Conservation (phyloP, 2,888 invertebrate genomes). For the Pammene aurita region DNA sequence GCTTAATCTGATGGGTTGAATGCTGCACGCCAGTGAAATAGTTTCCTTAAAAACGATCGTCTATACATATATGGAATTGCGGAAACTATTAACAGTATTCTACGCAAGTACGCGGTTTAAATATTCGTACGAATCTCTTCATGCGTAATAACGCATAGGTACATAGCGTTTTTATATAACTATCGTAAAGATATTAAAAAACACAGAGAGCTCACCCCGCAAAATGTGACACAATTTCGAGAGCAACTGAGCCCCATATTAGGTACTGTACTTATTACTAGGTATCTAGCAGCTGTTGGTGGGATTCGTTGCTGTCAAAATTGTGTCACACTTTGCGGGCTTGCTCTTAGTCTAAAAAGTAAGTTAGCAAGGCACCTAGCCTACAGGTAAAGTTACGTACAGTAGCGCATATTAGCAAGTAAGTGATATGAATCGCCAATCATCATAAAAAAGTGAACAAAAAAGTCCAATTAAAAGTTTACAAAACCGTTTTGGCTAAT, state of each 20-base stretch:
- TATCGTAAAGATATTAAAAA: too few species aligned
- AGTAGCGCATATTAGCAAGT: neutral
- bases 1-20: constrained; percentile 8
- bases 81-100: constrained; percentile 3
- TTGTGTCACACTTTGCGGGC: too few species aligned
- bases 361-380: neutral
- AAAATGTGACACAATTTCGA: too few species aligned
- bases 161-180: neutral
- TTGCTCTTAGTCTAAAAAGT: too few species aligned
- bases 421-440: neutral
- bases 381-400: neutral
- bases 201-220: too few species aligned
- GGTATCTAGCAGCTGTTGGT: too few species aligned
- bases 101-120: neutral
- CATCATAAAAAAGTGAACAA: constrained; percentile 12
- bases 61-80: neutral
- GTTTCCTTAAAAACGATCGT: constrained; percentile 20
- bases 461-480: constrained; percentile 11
- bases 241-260: too few species aligned
- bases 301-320: too few species aligned
- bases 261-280: too few species aligned
- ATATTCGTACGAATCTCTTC: constrained; percentile 1
- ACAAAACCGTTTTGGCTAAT: constrained; percentile 25
- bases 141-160: neutral
- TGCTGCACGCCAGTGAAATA: neutral